Base-by-base conservation (phyloP, 2,113 vertebrate species). In the Phylloscopus trochilus region DNA sequence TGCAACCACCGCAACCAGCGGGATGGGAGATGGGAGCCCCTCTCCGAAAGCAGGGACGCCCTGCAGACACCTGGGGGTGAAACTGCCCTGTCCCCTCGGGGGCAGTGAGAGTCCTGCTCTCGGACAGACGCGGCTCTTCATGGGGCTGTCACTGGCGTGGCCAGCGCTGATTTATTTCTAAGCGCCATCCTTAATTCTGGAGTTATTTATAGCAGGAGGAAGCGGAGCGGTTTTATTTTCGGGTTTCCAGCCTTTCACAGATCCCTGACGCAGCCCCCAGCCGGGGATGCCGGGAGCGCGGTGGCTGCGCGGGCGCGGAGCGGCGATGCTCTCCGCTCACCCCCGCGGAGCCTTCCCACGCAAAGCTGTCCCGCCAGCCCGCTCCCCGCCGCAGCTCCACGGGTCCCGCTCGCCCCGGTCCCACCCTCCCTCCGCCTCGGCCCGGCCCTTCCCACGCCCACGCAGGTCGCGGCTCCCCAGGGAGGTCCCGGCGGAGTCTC, bases 141-240 rank as follows among this genome's bases (percentile, higher is more conserved):
- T 2, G 21, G 21, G n/a, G n/a, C 47, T 89, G 81, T 73, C 84
- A 56, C 78, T 13, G n/a, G 46, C 41, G 23, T 55, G 77, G 69
- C 91, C 83, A 58, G 58, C 5, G 4, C 51, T 35, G 87, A 43
- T 95, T 85, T 80, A 69, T 93, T 89, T 79, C 19, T 52, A 43
- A 73, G 67, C 33, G 7, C 89, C 53, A 35, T 77, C 58, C 83
- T 33, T 81, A 23, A 9, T 41, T 76, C 51, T 33, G 5, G 52
- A 10, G 60, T 90, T 94, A 91, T 96, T 97, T 94, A 91, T 59
- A 92, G 84, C 63, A 74, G 59, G 74, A 91, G 87, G 77, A 91
- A 93, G 78, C 6, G 2, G 68, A 84, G 81, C 4, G 23, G 74
- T 49, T 76, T 92, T 85, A 64, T 92, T 68, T 80, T 90, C n/a